Percentiles rank a stretch among this genome's conserved stretches.
Conservation (phyloP, 2,113 vertebrate species). For the Forbesichthys papilliferus region DNA sequence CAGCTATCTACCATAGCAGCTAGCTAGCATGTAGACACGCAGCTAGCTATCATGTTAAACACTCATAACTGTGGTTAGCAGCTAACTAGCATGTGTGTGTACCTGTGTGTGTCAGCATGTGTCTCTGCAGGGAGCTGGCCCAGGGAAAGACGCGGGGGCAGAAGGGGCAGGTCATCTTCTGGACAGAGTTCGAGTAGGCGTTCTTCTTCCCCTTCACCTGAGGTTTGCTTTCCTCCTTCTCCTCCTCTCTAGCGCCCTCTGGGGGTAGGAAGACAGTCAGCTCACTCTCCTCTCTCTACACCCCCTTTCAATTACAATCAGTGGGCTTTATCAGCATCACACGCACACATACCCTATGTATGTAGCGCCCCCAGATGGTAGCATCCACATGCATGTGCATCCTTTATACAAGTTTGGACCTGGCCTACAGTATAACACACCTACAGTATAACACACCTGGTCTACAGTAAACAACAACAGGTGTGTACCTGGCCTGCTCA, state of each 20-base stretch:
- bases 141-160: slow-evolving; percentile 93
- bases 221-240: slow-evolving; percentile 71
- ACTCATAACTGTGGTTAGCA: no score
- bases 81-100: slow-evolving; percentile 11
- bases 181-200: slow-evolving; percentile 88
- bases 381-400: no score
- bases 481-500: background rate
- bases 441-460: no score
- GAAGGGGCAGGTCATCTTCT: slow-evolving; percentile 92
- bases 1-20: background rate
- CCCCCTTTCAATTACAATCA: background rate
- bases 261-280: slow-evolving; percentile 19
- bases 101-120: slow-evolving; percentile 97
- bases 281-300: slow-evolving; percentile 3
- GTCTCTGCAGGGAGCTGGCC: slow-evolving; percentile 92
- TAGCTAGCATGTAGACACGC: no score
- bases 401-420: no score
- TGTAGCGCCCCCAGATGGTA: no score
- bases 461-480: no score
- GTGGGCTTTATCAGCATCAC: background rate
- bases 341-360: no score
- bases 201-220: slow-evolving; percentile 85
- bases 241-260: slow-evolving; percentile 77
- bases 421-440: no score
- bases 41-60: no score